Evolutionary conservation across 2,888 invertebrate genomes (phyloP), one percentile per base, ranked within the genome.

Genomic region (Heliconius sara): DNA sequence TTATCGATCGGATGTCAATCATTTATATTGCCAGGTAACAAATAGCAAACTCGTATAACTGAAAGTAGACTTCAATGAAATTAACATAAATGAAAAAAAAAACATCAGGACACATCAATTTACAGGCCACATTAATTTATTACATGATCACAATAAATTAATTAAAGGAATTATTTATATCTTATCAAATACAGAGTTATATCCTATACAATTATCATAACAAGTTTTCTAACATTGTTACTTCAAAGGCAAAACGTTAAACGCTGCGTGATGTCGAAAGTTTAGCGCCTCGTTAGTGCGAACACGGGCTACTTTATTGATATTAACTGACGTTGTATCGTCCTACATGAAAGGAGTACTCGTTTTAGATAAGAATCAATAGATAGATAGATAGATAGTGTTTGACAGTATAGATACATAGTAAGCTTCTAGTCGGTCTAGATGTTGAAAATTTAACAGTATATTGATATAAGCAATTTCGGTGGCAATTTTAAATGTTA

Each of bases 301-400:
- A 70, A 60, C 57, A 67, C 39, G 60, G 13, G 47, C 75, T 75
- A 70, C 74, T 79, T 79, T 79, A 79, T 79, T 75, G 74, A 60
- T 63, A 75, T 63, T 10, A 70, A 75, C 68, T 75, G 74, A 79
- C 79, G 68, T 79, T 47, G 75, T 79, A 75, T 75, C 79, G 79
- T 79, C 75, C 79, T 79, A 79, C 75, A 79, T 79, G 75, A 70
- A 79, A 63, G 74, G 71, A 77, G 27, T 75, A 79, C 79, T 79
- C 27, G 79, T 79, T 79, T 34, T 39, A 47, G 79, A 79, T 79
- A 79, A 79, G 12, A 63, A 75, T 74, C 79, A 47, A 66, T 66
- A 30, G 66, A 75, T 22, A 57, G 10, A 75, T 22, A 57, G 10
- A 10, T 60, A 22, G 52, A 52, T 75, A 63, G 39, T 74, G 73